These are phyloP conservation scores for Elanoides forficatus DNA, from an alignment of 2,113 vertebrate species.

Conservation along the genomic window DNA sequence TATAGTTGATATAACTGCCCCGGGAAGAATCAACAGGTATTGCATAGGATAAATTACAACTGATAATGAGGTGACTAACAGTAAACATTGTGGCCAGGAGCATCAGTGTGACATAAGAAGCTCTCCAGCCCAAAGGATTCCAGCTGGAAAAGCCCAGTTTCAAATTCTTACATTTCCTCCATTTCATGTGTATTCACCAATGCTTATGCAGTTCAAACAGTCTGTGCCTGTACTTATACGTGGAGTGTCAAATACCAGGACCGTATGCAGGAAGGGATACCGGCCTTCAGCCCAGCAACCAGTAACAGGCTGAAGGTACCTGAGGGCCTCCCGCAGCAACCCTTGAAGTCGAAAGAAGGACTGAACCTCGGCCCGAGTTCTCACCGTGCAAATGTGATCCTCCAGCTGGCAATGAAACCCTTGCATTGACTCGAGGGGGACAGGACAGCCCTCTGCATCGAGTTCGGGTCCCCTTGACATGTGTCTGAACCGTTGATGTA, in stretches of 20 bases:
- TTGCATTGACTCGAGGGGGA: background rate
- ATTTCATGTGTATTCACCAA: background rate
- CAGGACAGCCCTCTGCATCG: background rate
- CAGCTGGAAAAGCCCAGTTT: background rate
- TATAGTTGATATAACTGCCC: background rate
- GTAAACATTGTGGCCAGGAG: background rate
- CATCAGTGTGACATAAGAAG: background rate
- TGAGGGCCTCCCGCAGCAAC: background rate
- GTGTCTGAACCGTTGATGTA: too few species aligned
- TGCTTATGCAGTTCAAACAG: background rate
- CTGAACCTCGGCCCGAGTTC: background rate
- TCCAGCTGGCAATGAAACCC: background rate
- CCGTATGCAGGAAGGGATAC: background rate
- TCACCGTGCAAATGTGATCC: background rate
- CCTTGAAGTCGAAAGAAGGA: background rate
- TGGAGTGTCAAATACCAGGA: background rate
- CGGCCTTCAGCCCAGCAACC: background rate
- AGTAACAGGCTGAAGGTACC: background rate
- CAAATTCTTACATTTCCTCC: background rate
- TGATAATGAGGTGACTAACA: background rate
- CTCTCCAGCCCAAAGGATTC: background rate
- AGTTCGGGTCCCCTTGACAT: rapidly evolving
- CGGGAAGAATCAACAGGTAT: background rate
- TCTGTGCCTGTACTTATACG: rapidly evolving
- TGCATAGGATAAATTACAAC: background rate